Conservation (phyloP, 2,888 invertebrate species). For the Pterobdella sp. region DNA sequence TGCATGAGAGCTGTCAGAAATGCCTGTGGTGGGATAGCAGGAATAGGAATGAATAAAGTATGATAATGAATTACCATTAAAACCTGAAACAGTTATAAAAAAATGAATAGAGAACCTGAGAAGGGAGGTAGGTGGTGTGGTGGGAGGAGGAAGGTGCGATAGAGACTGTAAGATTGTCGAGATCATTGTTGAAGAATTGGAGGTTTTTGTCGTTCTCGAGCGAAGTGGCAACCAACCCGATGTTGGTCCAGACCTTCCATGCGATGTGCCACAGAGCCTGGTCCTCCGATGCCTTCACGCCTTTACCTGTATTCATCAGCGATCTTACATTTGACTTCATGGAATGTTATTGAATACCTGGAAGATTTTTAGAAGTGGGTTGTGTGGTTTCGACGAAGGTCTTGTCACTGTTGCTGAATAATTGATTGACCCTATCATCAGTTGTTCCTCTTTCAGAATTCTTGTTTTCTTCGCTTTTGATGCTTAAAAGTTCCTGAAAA, state of each 20-base stretch:
- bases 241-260: conserved; percentile 65
- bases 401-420: not conserved
- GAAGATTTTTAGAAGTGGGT: not conserved
- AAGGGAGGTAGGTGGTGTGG: conserved; percentile 67
- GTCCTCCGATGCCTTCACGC: conserved; percentile 39
- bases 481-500: conserved; percentile 79
- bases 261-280: conserved; percentile 48
- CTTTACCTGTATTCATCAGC: too few species aligned
- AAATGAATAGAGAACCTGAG: conserved; percentile 55
- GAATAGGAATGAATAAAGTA: not conserved
- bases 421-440: conserved; percentile 2
- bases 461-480: conserved; percentile 40
- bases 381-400: conserved; percentile 4
- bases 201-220: not conserved
- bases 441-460: not conserved
- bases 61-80: too few species aligned
- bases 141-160: conserved; percentile 59
- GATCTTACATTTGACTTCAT: too few species aligned
- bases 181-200: too few species aligned
- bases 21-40: conserved; percentile 52
- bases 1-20: conserved; percentile 88
- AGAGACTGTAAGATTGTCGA: conserved; percentile 48
- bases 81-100: too few species aligned
- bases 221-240: conserved; percentile 65
- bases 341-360: too few species aligned